Percentiles rank a stretch among this genome's conserved stretches.
Conservation (phyloP, 2,113 vertebrate genomes). For the Sceloporus tristichus region DNA sequence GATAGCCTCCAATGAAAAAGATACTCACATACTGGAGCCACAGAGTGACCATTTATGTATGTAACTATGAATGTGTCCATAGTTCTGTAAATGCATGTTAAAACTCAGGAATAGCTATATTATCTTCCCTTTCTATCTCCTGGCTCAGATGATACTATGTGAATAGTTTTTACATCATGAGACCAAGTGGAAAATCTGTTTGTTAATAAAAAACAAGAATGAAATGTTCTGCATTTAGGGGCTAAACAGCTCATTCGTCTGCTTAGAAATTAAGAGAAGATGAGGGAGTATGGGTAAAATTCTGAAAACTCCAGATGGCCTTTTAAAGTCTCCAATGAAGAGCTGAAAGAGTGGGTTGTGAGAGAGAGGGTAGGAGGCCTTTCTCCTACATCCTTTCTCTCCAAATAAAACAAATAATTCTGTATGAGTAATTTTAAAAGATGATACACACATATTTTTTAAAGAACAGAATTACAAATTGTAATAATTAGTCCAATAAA, state of each 20-base stretch:
- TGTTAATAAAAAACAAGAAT: conserved; percentile 63
- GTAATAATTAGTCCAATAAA: too few species aligned
- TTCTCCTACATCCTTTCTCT: too few species aligned
- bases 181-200: conserved; percentile 69
- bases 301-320: conserved; percentile 60
- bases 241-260: conserved; percentile 61
- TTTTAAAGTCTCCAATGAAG: conserved; percentile 64
- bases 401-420: too few species aligned
- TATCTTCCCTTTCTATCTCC: conserved; percentile 60
- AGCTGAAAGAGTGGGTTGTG: background rate
- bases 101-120: background rate
- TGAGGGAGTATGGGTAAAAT: conserved; percentile 61
- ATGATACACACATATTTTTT: too few species aligned
- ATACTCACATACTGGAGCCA: background rate
- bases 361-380: background rate
- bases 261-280: conserved; percentile 65
- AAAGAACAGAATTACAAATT: too few species aligned
- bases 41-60: background rate
- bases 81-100: background rate
- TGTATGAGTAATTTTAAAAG: too few species aligned
- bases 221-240: conserved; percentile 64
- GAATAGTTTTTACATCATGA: conserved; percentile 60
- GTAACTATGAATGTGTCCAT: background rate
- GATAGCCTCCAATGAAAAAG: too few species aligned
- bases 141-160: conserved; percentile 38